A percentile compares a stretch with the other conserved stretches of the same genome.
Evolutionary conservation across 2,888 invertebrate species (phyloP).

Genomic region (Tiliacea aurago): DNA sequence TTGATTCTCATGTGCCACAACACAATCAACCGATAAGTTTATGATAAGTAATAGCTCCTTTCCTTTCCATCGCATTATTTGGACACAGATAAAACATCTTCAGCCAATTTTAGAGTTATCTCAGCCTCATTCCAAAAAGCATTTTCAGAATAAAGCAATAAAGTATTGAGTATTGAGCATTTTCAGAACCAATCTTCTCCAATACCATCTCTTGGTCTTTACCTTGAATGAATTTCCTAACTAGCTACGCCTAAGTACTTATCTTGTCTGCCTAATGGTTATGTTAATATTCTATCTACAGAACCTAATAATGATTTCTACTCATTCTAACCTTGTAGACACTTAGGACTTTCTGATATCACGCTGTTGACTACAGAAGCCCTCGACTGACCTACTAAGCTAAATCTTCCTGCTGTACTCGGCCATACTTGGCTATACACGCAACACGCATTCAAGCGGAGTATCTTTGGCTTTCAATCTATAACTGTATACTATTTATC

Average conservation of each 20-base stretch:
- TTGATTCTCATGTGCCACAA: background rate
- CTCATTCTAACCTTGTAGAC: conserved; percentile 27
- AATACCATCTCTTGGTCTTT: background rate
- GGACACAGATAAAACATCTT: background rate
- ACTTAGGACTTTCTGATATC: conserved; percentile 55
- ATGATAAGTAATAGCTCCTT: background rate
- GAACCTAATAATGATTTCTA: conserved; percentile 31
- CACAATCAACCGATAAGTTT: background rate
- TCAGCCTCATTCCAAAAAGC: background rate
- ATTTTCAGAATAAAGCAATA: background rate
- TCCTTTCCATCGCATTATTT: background rate
- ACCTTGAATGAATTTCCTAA: conserved; percentile 10
- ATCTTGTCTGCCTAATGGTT: conserved; percentile 18
- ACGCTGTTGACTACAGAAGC: conserved; percentile 50
- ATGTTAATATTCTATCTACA: conserved; percentile 21
- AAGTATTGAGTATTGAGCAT: too few species aligned
- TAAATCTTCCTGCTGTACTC: conserved; percentile 57
- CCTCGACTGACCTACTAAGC: conserved; percentile 64
- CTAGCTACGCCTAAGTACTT: background rate
- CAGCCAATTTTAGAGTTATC: background rate
- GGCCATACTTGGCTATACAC: conserved; percentile 41
- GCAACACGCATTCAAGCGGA: conserved; percentile 59
- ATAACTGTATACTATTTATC: conserved; percentile 43
- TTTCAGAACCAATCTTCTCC: conserved; percentile 1
- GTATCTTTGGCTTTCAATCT: conserved; percentile 61